Evolutionary conservation across 2,797 vertebrate genomes (phyloP).

Genomic region (Bryconaethiops microstoma): DNA sequence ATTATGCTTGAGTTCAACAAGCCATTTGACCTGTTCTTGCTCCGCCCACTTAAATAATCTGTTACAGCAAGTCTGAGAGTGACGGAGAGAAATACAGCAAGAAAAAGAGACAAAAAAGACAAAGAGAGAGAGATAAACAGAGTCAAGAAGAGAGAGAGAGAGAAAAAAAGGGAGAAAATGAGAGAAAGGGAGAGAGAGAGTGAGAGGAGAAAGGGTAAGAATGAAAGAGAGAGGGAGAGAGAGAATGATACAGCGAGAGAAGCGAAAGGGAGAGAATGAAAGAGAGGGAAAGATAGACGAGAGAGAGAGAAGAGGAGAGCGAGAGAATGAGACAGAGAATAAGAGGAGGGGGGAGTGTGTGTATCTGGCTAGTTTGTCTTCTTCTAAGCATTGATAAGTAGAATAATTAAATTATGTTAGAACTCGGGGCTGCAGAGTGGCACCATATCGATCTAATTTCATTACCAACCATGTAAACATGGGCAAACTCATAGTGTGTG

Average conservation of each 20-base stretch:
- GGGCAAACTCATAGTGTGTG: slow-evolving; percentile 5
- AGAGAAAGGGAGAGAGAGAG: background rate
- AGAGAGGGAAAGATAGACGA: background rate
- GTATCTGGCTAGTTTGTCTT: slow-evolving; percentile 67
- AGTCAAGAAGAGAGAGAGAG: background rate
- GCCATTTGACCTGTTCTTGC: no score
- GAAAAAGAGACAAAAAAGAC: background rate
- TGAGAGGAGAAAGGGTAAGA: background rate
- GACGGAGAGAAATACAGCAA: background rate
- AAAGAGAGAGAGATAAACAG: background rate
- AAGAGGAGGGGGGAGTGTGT: background rate
- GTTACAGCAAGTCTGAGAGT: background rate
- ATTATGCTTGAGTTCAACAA: no score
- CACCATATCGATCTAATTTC: slow-evolving; percentile 71
- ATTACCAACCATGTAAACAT: slow-evolving; percentile 76
- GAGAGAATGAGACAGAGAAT: background rate
- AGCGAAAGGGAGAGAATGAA: background rate
- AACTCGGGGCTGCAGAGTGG: slow-evolving; percentile 72
- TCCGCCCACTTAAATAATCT: background rate
- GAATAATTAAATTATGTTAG: slow-evolving; percentile 78
- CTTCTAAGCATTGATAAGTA: slow-evolving; percentile 76
- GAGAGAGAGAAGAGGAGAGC: background rate
- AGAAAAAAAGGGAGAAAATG: background rate
- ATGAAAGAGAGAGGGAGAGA: background rate
- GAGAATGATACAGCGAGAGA: background rate